Conservation (phyloP, 2,113 vertebrate genomes). For the Triplophysa siluroides region DNA sequence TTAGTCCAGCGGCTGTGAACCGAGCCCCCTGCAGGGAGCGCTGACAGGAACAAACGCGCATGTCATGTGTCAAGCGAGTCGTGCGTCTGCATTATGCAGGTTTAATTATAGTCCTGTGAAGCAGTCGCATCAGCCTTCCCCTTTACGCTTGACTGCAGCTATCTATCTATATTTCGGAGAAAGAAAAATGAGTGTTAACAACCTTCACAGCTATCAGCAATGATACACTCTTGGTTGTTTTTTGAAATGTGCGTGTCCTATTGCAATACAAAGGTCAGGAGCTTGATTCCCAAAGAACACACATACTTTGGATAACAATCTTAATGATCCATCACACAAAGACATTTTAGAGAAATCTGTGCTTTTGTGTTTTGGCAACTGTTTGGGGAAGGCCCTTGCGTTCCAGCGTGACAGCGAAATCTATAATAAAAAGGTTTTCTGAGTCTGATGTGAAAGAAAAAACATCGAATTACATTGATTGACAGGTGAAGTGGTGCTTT, state of each 20-base stretch:
- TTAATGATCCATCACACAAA: too few species aligned
- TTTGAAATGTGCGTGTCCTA: background rate
- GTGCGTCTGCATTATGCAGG: slow-evolving; percentile 28
- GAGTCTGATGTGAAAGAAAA: background rate
- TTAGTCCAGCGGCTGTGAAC: slow-evolving; percentile 34
- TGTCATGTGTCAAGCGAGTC: slow-evolving; percentile 47
- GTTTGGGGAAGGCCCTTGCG: too few species aligned
- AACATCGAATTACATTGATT: background rate
- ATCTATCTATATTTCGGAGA: slow-evolving; percentile 31
- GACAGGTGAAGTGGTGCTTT: slow-evolving; percentile 50
- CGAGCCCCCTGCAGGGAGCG: slow-evolving; percentile 36
- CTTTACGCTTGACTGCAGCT: slow-evolving; percentile 36
- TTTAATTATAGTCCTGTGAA: slow-evolving; percentile 51
- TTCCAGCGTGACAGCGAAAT: too few species aligned
- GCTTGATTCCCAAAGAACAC: too few species aligned
- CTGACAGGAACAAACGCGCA: slow-evolving; percentile 42
- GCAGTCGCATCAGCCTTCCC: slow-evolving; percentile 33
- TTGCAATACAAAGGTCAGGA: too few species aligned
- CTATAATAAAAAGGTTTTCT: too few species aligned
- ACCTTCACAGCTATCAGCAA: background rate
- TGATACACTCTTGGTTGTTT: slow-evolving; percentile 28
- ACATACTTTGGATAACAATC: too few species aligned
- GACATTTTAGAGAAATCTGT: too few species aligned
- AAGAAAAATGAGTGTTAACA: slow-evolving; percentile 20
- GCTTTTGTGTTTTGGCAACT: too few species aligned